These are phyloP conservation scores for Synergus laeviventris DNA, from an alignment of 2,888 invertebrate genomes.

Conservation along the genomic window DNA sequence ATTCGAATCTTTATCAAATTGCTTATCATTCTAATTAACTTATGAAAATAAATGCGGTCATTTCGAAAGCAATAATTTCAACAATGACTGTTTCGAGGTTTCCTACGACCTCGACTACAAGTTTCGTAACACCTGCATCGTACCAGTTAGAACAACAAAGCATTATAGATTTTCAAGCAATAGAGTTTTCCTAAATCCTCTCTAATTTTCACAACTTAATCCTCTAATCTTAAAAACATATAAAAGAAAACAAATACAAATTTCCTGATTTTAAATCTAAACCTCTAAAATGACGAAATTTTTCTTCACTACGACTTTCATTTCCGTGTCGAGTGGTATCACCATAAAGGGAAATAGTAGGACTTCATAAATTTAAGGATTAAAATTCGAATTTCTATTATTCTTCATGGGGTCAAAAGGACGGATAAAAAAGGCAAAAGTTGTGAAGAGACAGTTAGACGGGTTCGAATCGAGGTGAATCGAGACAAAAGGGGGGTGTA, in stretches of 20 bases:
- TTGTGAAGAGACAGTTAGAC: constrained; percentile 40
- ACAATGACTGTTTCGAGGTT: constrained; percentile 36
- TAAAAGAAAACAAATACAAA: neutral
- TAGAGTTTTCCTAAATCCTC: constrained; percentile 16
- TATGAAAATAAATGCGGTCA: constrained; percentile 30
- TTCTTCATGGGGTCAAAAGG: constrained; percentile 11
- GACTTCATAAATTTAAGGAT: neutral
- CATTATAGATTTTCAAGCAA: constrained; percentile 21
- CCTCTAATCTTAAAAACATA: neutral
- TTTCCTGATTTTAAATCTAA: neutral
- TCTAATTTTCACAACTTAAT: neutral
- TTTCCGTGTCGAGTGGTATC: neutral
- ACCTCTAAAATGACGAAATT: neutral
- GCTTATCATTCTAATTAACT: neutral
- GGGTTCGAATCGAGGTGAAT: constrained; percentile 39
- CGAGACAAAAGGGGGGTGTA: constrained; percentile 41
- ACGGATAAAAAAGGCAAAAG: constrained; percentile 45
- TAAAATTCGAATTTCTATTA: neutral
- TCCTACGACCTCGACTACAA: constrained; percentile 30
- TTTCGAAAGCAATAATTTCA: constrained; percentile 20
- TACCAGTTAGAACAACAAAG: constrained; percentile 36
- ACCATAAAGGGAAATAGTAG: constrained; percentile 18
- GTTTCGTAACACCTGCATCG: constrained; percentile 39
- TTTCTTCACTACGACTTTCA: constrained; percentile 5
- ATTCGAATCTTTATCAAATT: neutral